Conservation (phyloP, 1,140 invertebrate species). For the Aphelenchoides besseyi region DNA sequence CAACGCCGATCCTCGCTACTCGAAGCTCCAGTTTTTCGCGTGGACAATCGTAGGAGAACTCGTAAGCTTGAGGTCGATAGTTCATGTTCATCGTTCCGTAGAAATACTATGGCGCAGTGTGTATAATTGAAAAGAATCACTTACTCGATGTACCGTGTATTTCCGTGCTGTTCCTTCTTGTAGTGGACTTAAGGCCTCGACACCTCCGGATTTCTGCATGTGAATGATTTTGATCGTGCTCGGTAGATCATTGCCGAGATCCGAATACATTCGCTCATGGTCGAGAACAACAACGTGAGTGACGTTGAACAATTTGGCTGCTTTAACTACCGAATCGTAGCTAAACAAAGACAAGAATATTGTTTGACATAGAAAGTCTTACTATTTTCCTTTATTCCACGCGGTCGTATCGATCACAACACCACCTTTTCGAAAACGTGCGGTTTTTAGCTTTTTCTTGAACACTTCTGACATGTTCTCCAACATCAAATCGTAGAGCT, state of each 20-base stretch:
- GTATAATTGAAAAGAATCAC: constrained; percentile 18
- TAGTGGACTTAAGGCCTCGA: constrained; percentile 21
- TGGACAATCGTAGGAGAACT: no score
- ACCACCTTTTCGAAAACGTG: constrained; percentile 72
- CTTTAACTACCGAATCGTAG: constrained; percentile 69
- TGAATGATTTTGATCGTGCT: constrained; percentile 45
- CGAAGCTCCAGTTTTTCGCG: constrained; percentile 38
- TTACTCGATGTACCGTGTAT: constrained; percentile 28
- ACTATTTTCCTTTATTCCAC: constrained; percentile 87
- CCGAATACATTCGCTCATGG: constrained; percentile 67
- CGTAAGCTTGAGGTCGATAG: no score
- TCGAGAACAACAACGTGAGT: constrained; percentile 92
- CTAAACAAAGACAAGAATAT: constrained; percentile 46
- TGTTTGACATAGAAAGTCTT: constrained; percentile 64
- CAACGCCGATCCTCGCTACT: constrained; percentile 39
- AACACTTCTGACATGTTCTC: constrained; percentile 80
- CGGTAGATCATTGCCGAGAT: constrained; percentile 36
- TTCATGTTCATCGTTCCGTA: no score
- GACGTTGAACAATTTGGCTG: constrained; percentile 84
- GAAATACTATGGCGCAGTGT: constrained; percentile 44
- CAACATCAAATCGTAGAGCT: constrained; percentile 81
- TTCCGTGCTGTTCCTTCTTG: background rate
- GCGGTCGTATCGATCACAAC: constrained; percentile 96
- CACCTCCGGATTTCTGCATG: constrained; percentile 47
- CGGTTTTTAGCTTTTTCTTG: constrained; percentile 75